Evolutionary conservation across 2,797 vertebrate species (phyloP), one percentile per base, ranked within the genome.

Genomic region (Scolopax bukidnonensis): DNA sequence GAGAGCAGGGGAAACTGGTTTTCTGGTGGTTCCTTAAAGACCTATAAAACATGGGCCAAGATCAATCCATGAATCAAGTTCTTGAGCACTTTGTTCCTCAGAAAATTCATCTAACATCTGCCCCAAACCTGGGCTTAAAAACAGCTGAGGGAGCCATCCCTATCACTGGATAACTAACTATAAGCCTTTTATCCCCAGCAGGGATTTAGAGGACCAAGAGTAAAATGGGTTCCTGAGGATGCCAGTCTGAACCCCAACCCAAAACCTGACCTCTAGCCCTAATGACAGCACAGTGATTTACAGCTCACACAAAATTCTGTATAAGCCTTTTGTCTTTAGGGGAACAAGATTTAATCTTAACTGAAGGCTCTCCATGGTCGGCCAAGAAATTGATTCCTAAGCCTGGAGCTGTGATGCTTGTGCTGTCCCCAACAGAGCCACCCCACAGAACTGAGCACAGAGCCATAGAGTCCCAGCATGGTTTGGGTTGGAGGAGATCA

Each of bases 31-130:
- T 95, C 86, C 88, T 92, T 65, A 63, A 91, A 90, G 87, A 95
- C 65, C 85, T 76, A 79, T 94, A 95, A 96, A 97, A 79, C 10
- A 11, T 8, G 45, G 77, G 74, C 92, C 65, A 76, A 87, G 89
- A 67, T 53, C 74, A 17, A 30, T 5, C 36, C 87, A 53, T 90
- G 59, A 93, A 81, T 96, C 68, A 84, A 82, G 88, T 77, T 53
- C 54, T 9, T 63, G 65, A 57, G 69, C 16, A 56, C 43, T 86
- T 27, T 40, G 63, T 19, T 84, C 86, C 85, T 93, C 80, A 18
- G 76, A 65, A 97, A 95, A 97, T 81, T 84, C 80, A 56, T 84
- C 54, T 28, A 57, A 57, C 27, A 64, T 47, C 87, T 87, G 93
- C 87, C 77, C 87, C 64, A 76, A 89, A 84, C 61, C 68, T 23